Evolutionary conservation across 2,797 vertebrate genomes (phyloP).

Genomic region (Champsocephalus esox): DNA sequence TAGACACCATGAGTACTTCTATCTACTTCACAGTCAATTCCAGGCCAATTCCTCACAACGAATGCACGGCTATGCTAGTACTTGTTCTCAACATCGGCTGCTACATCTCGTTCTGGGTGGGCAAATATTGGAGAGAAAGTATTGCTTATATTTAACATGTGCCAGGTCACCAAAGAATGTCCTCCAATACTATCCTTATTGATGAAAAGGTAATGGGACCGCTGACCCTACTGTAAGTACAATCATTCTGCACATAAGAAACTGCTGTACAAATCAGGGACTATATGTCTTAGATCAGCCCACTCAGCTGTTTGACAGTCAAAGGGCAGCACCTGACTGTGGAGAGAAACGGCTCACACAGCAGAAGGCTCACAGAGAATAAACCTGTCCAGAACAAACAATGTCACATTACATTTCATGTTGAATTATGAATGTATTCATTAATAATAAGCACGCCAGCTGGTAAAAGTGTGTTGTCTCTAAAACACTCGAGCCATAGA

Average conservation of each 20-base stretch:
- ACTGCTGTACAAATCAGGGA: conserved; percentile 4
- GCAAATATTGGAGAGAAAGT: neutral
- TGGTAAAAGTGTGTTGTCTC: neutral
- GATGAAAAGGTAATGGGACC: conserved; percentile 18
- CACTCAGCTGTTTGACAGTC: conserved; percentile 27
- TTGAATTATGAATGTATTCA: conserved; percentile 3
- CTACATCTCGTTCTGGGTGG: neutral
- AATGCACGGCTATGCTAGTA: conserved; percentile 1
- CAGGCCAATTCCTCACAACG: neutral
- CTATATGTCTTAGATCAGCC: neutral
- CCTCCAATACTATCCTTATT: neutral
- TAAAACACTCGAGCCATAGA: neutral
- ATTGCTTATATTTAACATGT: neutral
- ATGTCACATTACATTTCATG: conserved; percentile 4
- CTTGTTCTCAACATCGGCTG: neutral
- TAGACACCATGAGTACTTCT: conserved; percentile 35
- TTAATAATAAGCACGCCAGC: conserved; percentile 3
- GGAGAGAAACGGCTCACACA: conserved; percentile 9
- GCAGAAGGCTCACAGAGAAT: conserved; percentile 10
- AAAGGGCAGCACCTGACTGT: conserved; percentile 16
- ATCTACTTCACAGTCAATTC: conserved; percentile 27
- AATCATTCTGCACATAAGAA: neutral
- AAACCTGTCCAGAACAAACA: neutral
- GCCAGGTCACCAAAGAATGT: neutral
- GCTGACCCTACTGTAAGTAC: conserved; percentile 6